Evolutionary conservation across 1,140 invertebrate species (phyloP), one percentile per base, ranked within the genome.

Genomic region (Mactra quadrangularis): DNA sequence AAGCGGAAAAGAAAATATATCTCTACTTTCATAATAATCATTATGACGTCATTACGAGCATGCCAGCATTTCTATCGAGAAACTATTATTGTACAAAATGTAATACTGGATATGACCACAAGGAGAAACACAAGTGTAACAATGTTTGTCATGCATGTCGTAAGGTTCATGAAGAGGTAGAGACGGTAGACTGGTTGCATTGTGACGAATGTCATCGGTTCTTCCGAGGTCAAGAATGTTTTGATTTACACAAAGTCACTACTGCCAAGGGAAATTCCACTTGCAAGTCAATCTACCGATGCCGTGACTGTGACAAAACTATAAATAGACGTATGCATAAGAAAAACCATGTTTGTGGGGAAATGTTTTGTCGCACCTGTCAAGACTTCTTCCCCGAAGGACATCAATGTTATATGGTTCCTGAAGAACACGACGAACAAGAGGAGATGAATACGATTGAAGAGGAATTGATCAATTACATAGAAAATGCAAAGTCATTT

Each of bases 41-140:
- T 57, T 74, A 74, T 74, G 70, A 74, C 33, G 52, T 74, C 31
- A 74, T 74, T 19, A 55, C 70, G 2, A 31, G n/a, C 6, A 62
- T 76, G 35, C 7, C 59, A 17, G 55, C 33, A 6, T 76, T 76
- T 62, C 45, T 76, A 27, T 3, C 3, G 1, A 60, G 45, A 35
- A 60, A 31, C 47, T 62, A 74, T 19, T 57, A 17, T 38, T 52
- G 45, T 45, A 29, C 47, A 3, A 1, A 17, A n/a, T 74, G 50
- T n/a, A 45, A 45, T 22, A 66, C 64, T 31, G 57, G 59, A 9
- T 64, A 77, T 38, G 59, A 64, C 19, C 25, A 77, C 19, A 76
- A 59, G 17, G 53, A 55, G 15, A 9, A 3, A 2, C 31, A 60
- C 27, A 59, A 59, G 41, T 70, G 41, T 29, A 25, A 70, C 45